Evolutionary conservation across 2,797 vertebrate genomes (phyloP), one percentile per base, ranked within the genome.

Genomic region (Ispidina picta): DNA sequence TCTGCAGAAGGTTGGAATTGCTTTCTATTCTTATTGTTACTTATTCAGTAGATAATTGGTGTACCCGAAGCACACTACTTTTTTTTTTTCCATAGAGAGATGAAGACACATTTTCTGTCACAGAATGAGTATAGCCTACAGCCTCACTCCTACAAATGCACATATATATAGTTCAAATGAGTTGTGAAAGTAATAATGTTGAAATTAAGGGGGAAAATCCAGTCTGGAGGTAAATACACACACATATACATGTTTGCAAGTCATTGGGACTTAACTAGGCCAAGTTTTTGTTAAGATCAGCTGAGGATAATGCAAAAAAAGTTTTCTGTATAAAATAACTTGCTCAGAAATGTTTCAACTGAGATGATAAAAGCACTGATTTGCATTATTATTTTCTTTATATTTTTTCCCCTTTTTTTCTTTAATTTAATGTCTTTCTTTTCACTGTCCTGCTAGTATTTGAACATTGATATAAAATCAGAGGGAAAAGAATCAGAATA

Each of bases 311-410:
- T 68, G 28, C 0, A 1, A 80, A 91, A 77, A 86, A 15, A 39
- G 44, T 18, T 71, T 59, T 60, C 77, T 55, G 88, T 55, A 74
- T 74, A 86, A 94, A 91, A 66, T 64, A 71, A 78, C 31, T 80
- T 78, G 49, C 69, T 75, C 46, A 84, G 54, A 87, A 89, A 59
- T 68, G 63, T 70, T 93, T 95, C 35, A 88, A 25, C 74, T 94
- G 69, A 88, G 88, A 49, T 93, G 73, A 75, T 66, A 82, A 82
- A 88, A 95, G 86, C 89, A 85, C 76, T 89, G 56, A 58, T 81
- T 62, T 33, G 25, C 68, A 60, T 9, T 15, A 46, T 14, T 35
- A 76, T 56, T 79, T 63, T 58, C 8, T 69, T 62, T 78, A 66
- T 37, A 23, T n/a, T 85, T 68, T 85, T 55, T 56, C 60, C 62